These are phyloP conservation scores for Caenorhabditis doughertyi DNA, from an alignment of 2,888 invertebrate species.

Conservation along the genomic window DNA sequence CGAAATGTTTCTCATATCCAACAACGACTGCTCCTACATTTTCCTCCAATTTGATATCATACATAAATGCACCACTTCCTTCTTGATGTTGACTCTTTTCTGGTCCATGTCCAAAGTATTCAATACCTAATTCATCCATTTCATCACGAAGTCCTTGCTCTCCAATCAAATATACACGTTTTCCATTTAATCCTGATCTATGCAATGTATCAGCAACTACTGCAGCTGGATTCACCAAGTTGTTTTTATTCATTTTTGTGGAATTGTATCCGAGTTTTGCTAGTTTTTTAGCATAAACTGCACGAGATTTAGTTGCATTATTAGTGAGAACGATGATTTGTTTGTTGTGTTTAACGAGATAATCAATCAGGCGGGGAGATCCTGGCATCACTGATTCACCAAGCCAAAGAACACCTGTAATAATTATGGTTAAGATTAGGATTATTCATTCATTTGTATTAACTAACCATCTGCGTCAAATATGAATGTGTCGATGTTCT, in stretches of 20 bases:
- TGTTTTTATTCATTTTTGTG: conserved; percentile 70
- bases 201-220: conserved; percentile 79
- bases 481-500: conserved; percentile 80
- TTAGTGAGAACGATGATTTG: conserved; percentile 87
- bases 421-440: not conserved
- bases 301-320: conserved; percentile 90
- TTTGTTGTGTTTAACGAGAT: conserved; percentile 84
- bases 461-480: conserved; percentile 81
- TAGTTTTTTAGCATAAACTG: conserved; percentile 89
- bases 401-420: conserved; percentile 80
- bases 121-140: conserved; percentile 87
- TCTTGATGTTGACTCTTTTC: conserved; percentile 73
- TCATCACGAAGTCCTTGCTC: conserved; percentile 90
- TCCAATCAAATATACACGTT: conserved; percentile 88
- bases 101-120: conserved; percentile 85
- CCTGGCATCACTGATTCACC: conserved; percentile 79
- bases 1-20: conserved; percentile 95
- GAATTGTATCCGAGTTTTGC: conserved; percentile 87
- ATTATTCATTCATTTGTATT: not conserved
- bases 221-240: conserved; percentile 81
- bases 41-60: conserved; percentile 80
- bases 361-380: conserved; percentile 77
- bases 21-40: conserved; percentile 93
- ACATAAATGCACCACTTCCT: conserved; percentile 76
- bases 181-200: conserved; percentile 72